phyloP scores from a whole-genome alignment of 1,140 invertebrate species.

The Mesaphorura yosii region DNA sequence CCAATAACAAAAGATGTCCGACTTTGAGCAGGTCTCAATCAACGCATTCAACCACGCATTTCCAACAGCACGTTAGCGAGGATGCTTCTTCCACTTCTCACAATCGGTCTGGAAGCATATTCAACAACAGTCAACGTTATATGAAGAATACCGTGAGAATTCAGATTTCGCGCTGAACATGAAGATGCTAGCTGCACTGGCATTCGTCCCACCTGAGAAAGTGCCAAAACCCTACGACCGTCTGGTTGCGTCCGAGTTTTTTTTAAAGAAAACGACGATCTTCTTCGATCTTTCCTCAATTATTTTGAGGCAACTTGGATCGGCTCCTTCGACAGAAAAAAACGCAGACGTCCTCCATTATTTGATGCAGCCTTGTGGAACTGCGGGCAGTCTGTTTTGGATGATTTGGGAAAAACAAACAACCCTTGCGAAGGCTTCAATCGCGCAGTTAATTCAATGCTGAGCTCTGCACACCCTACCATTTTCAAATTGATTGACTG shows the following conservation, averaged over 20 bases:
- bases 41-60: not conserved
- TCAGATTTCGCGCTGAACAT: not conserved
- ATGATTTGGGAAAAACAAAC: too few species aligned
- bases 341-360: too few species aligned
- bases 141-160: not conserved
- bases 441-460: too few species aligned
- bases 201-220: not conserved
- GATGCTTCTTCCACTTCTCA: slow-evolving; percentile 17
- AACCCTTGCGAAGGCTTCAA: too few species aligned
- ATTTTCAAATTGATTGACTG: too few species aligned
- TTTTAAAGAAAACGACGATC: not conserved
- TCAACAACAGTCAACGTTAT: not conserved
- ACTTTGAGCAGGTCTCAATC: slow-evolving; percentile 10
- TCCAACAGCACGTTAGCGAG: not conserved
- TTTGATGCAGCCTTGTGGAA: too few species aligned
- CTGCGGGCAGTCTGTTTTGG: too few species aligned
- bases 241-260: not conserved
- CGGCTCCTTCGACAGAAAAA: too few species aligned
- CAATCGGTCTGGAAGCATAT: slow-evolving; percentile 7
- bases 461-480: too few species aligned
- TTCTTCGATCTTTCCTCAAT: not conserved
- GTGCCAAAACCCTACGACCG: not conserved
- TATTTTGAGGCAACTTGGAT: not conserved
- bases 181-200: not conserved
- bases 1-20: slow-evolving; percentile 7